Percentiles rank a stretch among this genome's conserved stretches.
Conservation (phyloP, 2,888 invertebrate species). For the Apamea epomidion region DNA sequence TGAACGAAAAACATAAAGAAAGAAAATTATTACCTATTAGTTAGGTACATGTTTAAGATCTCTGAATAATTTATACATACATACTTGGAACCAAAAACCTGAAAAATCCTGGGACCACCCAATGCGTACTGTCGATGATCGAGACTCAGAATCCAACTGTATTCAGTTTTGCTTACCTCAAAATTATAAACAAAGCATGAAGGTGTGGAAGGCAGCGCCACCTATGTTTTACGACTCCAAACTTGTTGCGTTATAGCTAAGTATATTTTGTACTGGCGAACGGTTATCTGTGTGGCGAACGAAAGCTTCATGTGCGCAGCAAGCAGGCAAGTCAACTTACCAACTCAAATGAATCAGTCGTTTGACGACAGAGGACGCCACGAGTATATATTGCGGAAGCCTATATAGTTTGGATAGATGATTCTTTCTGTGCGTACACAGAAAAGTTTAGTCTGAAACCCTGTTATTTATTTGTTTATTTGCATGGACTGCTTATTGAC, state of each 20-base stretch:
- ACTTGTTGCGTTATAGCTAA: not conserved
- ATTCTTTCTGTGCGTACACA: not conserved
- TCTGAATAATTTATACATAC: not conserved
- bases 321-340: not conserved
- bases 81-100: not conserved
- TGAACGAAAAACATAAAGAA: not conserved
- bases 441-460: not conserved
- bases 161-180: not conserved
- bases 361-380: slow-evolving; percentile 32
- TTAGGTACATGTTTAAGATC: not conserved
- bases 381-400: not conserved
- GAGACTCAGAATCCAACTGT: not conserved
- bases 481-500: too few relatives aligned
- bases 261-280: not conserved
- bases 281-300: not conserved
- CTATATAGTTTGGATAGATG: not conserved
- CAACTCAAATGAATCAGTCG: slow-evolving; percentile 5
- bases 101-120: too few relatives aligned
- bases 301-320: not conserved
- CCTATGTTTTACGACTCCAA: slow-evolving; percentile 18
- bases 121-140: not conserved
- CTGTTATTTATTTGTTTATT: not conserved
- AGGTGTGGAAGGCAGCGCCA: slow-evolving; percentile 31
- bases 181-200: not conserved
- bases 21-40: not conserved